phyloP scores from a whole-genome alignment of 2,797 vertebrate genomes.

The Protosalanx chinensis region DNA sequence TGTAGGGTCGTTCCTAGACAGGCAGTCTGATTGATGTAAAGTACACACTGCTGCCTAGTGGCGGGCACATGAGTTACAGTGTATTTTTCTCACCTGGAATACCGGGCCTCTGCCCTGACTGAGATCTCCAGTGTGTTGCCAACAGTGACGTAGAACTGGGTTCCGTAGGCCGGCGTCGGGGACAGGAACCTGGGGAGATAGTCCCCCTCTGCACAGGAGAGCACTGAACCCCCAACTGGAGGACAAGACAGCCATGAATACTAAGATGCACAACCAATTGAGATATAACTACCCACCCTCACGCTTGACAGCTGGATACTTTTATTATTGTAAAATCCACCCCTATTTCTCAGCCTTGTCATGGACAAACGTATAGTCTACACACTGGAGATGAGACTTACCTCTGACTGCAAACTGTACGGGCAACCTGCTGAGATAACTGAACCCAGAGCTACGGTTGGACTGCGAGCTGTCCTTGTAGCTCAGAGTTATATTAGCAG shows the following conservation, averaged over 20 bases:
- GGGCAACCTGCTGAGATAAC: conserved; percentile 39
- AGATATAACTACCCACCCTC: too few relatives aligned
- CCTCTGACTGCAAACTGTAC: conserved; percentile 42
- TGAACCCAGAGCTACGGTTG: accelerated
- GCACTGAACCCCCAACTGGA: conserved; percentile 5
- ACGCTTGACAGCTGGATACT: too few relatives aligned
- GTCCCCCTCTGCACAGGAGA: conserved; percentile 39
- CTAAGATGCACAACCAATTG: background rate
- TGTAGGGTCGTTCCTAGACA: too few relatives aligned
- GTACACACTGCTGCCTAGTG: background rate
- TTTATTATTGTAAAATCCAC: too few relatives aligned
- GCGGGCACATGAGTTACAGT: background rate
- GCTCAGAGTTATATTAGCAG: conserved; percentile 25
- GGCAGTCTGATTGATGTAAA: too few relatives aligned
- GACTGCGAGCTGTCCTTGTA: accelerated
- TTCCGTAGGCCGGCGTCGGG: conserved; percentile 40
- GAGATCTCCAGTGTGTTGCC: conserved; percentile 24
- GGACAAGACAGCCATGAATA: too few relatives aligned
- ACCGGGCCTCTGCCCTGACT: conserved; percentile 12
- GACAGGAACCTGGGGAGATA: conserved; percentile 46
- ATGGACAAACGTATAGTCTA: background rate
- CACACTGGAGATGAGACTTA: background rate
- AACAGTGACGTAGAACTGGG: conserved; percentile 5
- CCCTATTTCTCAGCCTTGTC: too few relatives aligned
- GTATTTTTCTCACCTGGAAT: conserved; percentile 23